Percentiles rank a stretch among this genome's conserved stretches.
phyloP scores from a whole-genome alignment of 1,140 invertebrate genomes.

The Asobara japonica region DNA sequence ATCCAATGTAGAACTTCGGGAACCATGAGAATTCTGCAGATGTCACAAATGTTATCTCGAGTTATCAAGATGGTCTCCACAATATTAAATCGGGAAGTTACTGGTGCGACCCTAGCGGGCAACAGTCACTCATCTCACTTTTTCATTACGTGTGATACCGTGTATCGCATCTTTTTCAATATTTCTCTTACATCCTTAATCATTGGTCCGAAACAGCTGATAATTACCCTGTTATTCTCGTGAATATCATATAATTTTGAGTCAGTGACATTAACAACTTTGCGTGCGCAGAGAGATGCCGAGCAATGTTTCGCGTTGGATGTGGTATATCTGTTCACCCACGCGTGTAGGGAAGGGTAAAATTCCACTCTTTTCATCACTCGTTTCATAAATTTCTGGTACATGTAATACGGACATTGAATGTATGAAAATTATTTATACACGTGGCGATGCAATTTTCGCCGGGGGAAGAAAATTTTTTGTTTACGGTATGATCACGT shows the following conservation, averaged over 20 bases:
- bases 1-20: too few species aligned
- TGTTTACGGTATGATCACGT: background rate
- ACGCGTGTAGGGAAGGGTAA: background rate
- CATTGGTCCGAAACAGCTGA: background rate
- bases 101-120: too few species aligned
- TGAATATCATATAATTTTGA: background rate
- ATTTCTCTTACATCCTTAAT: background rate
- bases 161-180: background rate
- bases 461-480: background rate
- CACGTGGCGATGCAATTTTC: background rate
- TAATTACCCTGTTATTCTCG: background rate
- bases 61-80: too few species aligned
- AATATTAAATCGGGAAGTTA: too few species aligned
- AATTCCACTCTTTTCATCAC: background rate
- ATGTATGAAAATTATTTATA: too few species aligned
- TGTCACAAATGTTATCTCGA: too few species aligned
- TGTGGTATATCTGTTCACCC: background rate
- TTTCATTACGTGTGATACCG: background rate
- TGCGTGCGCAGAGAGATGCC: background rate
- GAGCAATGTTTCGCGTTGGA: background rate
- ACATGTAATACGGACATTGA: background rate
- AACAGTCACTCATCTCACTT: too few species aligned
- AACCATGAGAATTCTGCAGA: too few species aligned
- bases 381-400: background rate
- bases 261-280: background rate